Evolutionary conservation across 2,797 vertebrate species (phyloP).

Genomic region (Synanceia verrucosa): DNA sequence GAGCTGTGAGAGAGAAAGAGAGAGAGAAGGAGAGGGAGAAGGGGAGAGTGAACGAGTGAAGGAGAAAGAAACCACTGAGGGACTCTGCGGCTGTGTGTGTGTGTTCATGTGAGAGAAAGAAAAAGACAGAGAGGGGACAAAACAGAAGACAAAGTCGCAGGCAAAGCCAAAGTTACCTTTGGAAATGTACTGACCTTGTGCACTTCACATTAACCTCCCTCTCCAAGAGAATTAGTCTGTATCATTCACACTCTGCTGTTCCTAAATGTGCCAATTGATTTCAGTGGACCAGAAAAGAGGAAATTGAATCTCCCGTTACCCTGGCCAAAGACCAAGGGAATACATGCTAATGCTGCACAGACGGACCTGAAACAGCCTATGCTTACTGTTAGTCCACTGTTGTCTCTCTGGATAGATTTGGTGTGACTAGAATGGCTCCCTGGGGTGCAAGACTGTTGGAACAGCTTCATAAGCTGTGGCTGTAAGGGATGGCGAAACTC

Average conservation of each 20-base stretch:
- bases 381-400: slow-evolving; percentile 40
- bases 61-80: slow-evolving; percentile 61
- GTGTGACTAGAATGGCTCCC: slow-evolving; percentile 35
- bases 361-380: slow-evolving; percentile 32
- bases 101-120: slow-evolving; percentile 67
- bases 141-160: slow-evolving; percentile 45
- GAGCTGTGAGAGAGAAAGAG: slow-evolving; percentile 22
- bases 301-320: slow-evolving; percentile 61
- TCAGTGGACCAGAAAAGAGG: slow-evolving; percentile 52
- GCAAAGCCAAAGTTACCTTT: slow-evolving; percentile 71
- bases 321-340: slow-evolving; percentile 53
- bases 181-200: slow-evolving; percentile 68
- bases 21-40: slow-evolving; percentile 19
- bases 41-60: slow-evolving; percentile 53
- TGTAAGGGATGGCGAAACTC: slow-evolving; percentile 27
- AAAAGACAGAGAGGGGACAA: slow-evolving; percentile 33
- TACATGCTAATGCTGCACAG: slow-evolving; percentile 53
- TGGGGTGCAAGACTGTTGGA: slow-evolving; percentile 41
- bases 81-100: slow-evolving; percentile 53
- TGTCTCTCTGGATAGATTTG: slow-evolving; percentile 49
- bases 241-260: slow-evolving; percentile 60
- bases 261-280: slow-evolving; percentile 67
- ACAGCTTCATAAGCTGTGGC: slow-evolving; percentile 38
- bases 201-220: slow-evolving; percentile 66
- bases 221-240: slow-evolving; percentile 58